These are phyloP conservation scores for Jacana jacana DNA, from an alignment of 2,113 vertebrate genomes.

Conservation along the genomic window DNA sequence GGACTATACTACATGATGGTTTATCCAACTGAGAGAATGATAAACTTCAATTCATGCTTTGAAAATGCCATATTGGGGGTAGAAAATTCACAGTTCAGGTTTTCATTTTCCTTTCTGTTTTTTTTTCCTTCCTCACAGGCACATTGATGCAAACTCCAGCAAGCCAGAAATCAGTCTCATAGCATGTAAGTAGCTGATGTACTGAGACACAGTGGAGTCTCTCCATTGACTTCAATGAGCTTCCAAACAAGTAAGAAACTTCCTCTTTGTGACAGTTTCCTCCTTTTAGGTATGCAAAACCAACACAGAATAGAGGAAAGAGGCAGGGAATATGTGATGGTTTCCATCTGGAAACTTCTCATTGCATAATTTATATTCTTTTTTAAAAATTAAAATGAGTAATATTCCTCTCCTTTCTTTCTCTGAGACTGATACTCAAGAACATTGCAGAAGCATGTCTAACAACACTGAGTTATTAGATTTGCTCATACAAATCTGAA, in stretches of 20 bases:
- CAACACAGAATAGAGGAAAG: not conserved
- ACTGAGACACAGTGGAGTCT: not conserved
- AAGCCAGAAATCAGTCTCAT: not conserved
- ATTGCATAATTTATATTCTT: not conserved
- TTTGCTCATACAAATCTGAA: not conserved
- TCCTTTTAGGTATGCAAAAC: not conserved
- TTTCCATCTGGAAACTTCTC: not conserved
- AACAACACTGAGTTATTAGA: not conserved
- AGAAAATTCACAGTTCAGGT: not conserved
- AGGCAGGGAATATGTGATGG: not conserved
- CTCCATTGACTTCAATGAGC: not conserved
- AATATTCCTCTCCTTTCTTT: not conserved
- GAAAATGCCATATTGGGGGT: not conserved
- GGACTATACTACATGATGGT: not conserved
- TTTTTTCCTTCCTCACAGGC: not conserved
- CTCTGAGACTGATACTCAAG: not conserved
- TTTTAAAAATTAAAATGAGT: not conserved
- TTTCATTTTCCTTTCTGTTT: not conserved
- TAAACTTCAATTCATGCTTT: not conserved
- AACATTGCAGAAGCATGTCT: not conserved
- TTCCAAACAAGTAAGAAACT: not conserved
- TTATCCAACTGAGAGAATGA: not conserved
- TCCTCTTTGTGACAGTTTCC: not conserved
- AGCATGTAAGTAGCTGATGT: not conserved
- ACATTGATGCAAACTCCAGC: not conserved